Evolutionary conservation across 2,113 vertebrate species (phyloP).

Genomic region (Silurus glanis): DNA sequence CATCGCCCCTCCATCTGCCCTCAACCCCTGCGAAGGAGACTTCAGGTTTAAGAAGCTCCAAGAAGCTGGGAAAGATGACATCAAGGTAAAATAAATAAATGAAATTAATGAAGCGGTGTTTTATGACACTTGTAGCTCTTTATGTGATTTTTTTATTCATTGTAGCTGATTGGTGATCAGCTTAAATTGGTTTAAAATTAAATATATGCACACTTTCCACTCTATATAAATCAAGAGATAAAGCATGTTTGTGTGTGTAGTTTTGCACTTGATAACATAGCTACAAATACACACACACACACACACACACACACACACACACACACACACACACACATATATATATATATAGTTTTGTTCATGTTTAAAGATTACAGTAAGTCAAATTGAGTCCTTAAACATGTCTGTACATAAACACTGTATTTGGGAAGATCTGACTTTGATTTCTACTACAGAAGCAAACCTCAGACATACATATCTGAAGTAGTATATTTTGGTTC

Average conservation of each 20-base stretch:
- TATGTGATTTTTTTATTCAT: not conserved
- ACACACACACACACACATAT: too few species aligned
- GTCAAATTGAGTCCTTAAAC: not conserved
- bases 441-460: not conserved
- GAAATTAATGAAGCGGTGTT: too few species aligned
- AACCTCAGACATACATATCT: not conserved
- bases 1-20: conserved; percentile 84
- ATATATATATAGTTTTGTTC: not conserved
- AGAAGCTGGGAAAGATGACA: conserved; percentile 78
- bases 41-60: conserved; percentile 88
- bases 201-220: not conserved
- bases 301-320: too few species aligned
- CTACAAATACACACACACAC: too few species aligned
- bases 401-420: not conserved
- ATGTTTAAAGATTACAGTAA: not conserved
- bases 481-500: not conserved
- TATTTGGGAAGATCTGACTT: not conserved
- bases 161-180: not conserved
- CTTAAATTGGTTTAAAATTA: not conserved
- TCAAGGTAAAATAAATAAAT: conserved; percentile 77
- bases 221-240: not conserved
- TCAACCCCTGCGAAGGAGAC: conserved; percentile 92
- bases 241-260: not conserved
- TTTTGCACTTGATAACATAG: not conserved
- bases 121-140: not conserved